Evolutionary conservation across 2,888 invertebrate genomes (phyloP).

Genomic region (Hydrotaea diabolus): DNA sequence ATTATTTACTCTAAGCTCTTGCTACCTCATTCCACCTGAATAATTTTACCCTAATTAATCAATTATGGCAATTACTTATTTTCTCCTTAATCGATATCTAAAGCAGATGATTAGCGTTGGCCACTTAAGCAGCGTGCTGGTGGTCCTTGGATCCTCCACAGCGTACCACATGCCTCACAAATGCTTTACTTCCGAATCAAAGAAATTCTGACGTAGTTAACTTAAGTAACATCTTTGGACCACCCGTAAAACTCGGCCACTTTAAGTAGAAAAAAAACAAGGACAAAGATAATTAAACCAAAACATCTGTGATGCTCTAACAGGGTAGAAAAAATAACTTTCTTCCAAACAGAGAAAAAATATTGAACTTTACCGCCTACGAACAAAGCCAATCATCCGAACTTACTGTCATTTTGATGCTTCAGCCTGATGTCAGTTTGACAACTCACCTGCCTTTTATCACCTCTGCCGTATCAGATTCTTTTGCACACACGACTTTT

Average conservation of each 20-base stretch:
- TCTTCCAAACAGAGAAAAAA: conserved; percentile 25
- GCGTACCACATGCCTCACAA: background rate
- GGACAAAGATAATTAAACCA: background rate
- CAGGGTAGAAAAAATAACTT: background rate
- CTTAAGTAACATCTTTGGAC: background rate
- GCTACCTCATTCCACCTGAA: background rate
- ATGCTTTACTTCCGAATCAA: conserved; percentile 12
- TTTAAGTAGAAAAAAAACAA: background rate
- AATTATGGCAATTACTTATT: too few species aligned
- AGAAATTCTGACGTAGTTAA: background rate
- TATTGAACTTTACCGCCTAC: conserved; percentile 32
- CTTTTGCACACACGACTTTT: background rate
- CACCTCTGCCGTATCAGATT: background rate
- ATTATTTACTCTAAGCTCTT: too few species aligned
- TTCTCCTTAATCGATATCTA: background rate
- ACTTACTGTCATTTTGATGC: background rate
- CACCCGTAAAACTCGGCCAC: background rate
- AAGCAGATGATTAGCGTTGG: background rate
- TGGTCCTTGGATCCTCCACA: background rate
- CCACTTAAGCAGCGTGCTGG: background rate
- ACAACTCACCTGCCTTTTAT: conserved; percentile 8
- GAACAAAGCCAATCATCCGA: background rate
- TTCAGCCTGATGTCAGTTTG: background rate
- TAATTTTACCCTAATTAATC: background rate
- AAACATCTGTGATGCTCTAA: background rate